phyloP scores from a whole-genome alignment of 2,113 vertebrate species.

The Mesembrinibis cayennensis region DNA sequence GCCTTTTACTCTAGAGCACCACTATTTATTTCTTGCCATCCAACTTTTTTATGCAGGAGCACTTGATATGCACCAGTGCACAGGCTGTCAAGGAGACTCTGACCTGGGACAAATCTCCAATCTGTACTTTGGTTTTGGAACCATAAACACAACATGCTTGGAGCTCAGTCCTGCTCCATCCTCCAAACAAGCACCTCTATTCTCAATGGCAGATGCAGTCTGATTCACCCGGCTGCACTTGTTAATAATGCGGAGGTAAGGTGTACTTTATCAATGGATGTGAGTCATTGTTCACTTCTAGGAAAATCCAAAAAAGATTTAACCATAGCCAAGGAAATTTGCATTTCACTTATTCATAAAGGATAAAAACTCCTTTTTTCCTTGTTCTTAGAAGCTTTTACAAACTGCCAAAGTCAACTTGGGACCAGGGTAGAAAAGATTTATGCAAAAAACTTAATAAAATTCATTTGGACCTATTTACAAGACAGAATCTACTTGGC shows the following conservation, averaged over 20 bases:
- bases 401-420: not conserved
- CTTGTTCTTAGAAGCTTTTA: not conserved
- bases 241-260: constrained; percentile 54
- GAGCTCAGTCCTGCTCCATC: constrained; percentile 48
- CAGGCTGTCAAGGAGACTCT: constrained; percentile 48
- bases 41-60: not conserved
- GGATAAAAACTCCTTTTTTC: not conserved
- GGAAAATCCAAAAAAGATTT: constrained; percentile 57
- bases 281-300: constrained; percentile 47
- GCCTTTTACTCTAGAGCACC: not conserved
- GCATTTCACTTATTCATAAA: constrained; percentile 49
- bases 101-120: constrained; percentile 66
- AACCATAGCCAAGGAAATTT: constrained; percentile 49
- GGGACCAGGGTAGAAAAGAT: not conserved
- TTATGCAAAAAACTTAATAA: not conserved
- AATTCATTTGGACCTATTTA: not conserved
- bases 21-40: constrained; percentile 11
- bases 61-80: not conserved
- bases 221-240: constrained; percentile 69
- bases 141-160: constrained; percentile 49
- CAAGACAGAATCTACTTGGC: not conserved
- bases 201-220: constrained; percentile 67
- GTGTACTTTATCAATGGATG: constrained; percentile 61
- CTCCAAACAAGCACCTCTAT: constrained; percentile 49
- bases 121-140: constrained; percentile 60